Evolutionary conservation across 2,888 invertebrate species (phyloP).

Genomic region (Cecidostiba fungosa): DNA sequence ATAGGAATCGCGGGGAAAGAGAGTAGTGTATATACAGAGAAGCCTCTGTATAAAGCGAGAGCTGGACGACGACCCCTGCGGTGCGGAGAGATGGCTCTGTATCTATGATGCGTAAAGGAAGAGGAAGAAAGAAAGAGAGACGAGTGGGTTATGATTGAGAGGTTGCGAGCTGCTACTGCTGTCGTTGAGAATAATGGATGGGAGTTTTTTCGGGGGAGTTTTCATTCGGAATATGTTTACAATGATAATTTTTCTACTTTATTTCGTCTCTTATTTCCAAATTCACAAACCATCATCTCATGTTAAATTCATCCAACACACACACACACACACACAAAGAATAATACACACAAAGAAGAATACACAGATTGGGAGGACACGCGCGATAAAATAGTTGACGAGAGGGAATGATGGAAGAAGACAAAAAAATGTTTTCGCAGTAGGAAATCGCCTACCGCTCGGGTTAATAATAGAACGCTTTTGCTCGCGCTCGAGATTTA

Average conservation of each 20-base stretch:
- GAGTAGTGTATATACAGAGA: not conserved
- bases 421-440: slow-evolving; percentile 24
- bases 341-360: too few species aligned
- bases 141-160: not conserved
- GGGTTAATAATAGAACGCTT: slow-evolving; percentile 57
- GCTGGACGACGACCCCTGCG: slow-evolving; percentile 13
- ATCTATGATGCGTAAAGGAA: not conserved
- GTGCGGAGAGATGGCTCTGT: not conserved
- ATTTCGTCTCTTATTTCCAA: too few species aligned
- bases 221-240: not conserved
- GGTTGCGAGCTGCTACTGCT: slow-evolving; percentile 12
- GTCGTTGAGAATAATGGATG: not conserved
- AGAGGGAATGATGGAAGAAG: not conserved
- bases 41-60: not conserved
- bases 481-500: slow-evolving; percentile 50
- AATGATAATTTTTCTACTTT: not conserved
- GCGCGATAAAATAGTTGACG: not conserved
- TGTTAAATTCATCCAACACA: too few species aligned
- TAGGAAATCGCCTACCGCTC: slow-evolving; percentile 43
- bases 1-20: slow-evolving; percentile 24
- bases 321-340: not conserved
- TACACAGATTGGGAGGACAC: not conserved
- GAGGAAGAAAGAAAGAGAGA: not conserved
- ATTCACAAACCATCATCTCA: too few species aligned
- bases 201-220: not conserved